phyloP scores from a whole-genome alignment of 2,888 invertebrate genomes.

The Endomychus coccineus region DNA sequence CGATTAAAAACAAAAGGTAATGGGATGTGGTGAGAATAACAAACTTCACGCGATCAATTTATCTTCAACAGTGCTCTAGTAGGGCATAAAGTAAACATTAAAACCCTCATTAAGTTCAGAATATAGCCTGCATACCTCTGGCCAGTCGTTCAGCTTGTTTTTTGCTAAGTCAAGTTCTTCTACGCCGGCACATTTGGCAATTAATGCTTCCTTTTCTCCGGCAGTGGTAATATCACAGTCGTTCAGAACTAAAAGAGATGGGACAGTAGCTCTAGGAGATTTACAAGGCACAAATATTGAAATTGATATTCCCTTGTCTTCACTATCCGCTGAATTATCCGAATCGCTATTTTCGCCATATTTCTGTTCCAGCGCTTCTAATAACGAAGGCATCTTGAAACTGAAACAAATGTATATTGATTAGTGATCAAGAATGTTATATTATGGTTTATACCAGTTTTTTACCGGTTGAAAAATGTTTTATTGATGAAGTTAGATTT shows the following conservation, averaged over 20 bases:
- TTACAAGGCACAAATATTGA: conserved; percentile 82
- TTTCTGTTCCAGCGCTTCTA: conserved; percentile 84
- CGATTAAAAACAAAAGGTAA: no score
- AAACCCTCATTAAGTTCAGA: no score
- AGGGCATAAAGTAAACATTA: no score
- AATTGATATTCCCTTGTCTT: conserved; percentile 59
- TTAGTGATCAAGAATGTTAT: no score
- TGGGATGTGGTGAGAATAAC: no score
- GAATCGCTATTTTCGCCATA: conserved; percentile 59
- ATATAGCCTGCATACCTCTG: conserved; percentile 62
- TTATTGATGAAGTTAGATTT: no score
- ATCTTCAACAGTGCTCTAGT: no score
- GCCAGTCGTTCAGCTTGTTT: conserved; percentile 83
- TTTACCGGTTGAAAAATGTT: no score
- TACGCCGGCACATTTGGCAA: conserved; percentile 81
- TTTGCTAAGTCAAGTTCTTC: conserved; percentile 90
- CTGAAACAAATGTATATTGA: no score
- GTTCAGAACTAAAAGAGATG: conserved; percentile 78
- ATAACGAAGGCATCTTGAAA: conserved; percentile 71
- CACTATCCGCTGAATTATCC: conserved; percentile 49
- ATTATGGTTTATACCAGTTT: no score
- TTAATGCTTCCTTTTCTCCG: conserved; percentile 71
- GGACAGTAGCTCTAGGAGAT: conserved; percentile 68
- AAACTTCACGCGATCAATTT: no score
- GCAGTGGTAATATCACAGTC: conserved; percentile 88